Conservation (phyloP, 2,888 invertebrate species). For the Strigamia maritima region DNA sequence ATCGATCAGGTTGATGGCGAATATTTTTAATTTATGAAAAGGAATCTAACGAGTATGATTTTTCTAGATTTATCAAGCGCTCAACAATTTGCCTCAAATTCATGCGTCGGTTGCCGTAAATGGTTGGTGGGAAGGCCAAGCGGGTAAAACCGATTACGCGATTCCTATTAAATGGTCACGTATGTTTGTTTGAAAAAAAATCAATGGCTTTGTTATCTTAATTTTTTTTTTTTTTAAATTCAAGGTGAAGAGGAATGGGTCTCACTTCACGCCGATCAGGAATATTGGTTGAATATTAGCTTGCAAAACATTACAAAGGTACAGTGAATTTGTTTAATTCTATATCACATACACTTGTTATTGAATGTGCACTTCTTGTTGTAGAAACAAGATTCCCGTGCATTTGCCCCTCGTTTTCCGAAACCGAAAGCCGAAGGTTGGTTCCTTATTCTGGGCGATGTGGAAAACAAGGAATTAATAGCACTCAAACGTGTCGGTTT, state of each 20-base stretch:
- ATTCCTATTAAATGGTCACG: constrained; percentile 37
- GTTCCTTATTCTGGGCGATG: constrained; percentile 80
- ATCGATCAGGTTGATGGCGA: constrained; percentile 63
- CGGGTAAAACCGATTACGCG: background rate
- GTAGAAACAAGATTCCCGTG: constrained; percentile 48
- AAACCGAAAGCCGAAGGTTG: constrained; percentile 95
- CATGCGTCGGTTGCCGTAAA: constrained; percentile 60
- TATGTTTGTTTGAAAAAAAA: background rate
- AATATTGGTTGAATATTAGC: constrained; percentile 65
- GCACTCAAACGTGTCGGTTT: constrained; percentile 71
- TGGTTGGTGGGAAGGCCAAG: constrained; percentile 55
- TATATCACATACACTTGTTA: background rate
- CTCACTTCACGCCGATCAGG: constrained; percentile 65
- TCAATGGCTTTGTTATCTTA: no score
- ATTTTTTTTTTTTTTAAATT: background rate
- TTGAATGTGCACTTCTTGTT: background rate
- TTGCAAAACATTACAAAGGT: constrained; percentile 49
- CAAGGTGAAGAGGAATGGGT: constrained; percentile 56
- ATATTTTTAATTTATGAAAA: background rate
- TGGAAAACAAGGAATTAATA: constrained; percentile 67
- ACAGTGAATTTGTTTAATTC: background rate
- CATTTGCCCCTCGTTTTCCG: constrained; percentile 79
- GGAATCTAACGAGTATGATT: background rate
- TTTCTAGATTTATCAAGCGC: constrained; percentile 42
- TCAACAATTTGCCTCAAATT: constrained; percentile 65